Evolutionary conservation across 2,113 vertebrate species (phyloP).

Genomic region (Aspiorhynchus laticeps): DNA sequence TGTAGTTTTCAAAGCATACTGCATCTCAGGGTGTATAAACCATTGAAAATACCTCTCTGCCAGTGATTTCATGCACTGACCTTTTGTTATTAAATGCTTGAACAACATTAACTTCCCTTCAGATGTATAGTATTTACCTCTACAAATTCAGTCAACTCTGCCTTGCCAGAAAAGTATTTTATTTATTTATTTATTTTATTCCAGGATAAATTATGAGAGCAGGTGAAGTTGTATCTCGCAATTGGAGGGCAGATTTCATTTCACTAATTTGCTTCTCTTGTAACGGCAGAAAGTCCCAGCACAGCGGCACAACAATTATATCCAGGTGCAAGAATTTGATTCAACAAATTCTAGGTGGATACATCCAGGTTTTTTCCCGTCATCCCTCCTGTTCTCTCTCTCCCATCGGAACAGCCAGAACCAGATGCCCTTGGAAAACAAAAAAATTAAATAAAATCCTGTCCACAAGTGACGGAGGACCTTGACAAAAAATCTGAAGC

Average conservation of each 20-base stretch:
- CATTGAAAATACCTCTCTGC: not conserved
- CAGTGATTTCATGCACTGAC: not conserved
- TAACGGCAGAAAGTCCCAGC: constrained; percentile 91
- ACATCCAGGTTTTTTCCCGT: constrained; percentile 79
- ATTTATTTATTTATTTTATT: constrained; percentile 32
- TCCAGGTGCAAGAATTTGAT: constrained; percentile 99
- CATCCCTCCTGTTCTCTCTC: constrained; percentile 62
- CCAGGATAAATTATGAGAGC: constrained; percentile 76
- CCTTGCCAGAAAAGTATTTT: constrained; percentile 55
- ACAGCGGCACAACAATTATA: constrained; percentile 95
- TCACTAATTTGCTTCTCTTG: constrained; percentile 94
- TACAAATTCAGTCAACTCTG: constrained; percentile 23
- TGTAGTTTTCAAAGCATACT: not conserved
- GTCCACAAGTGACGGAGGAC: constrained; percentile 76
- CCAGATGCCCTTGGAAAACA: constrained; percentile 84
- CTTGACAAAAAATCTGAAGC: constrained; percentile 76
- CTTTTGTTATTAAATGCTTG: constrained; percentile 24
- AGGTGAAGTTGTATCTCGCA: constrained; percentile 87
- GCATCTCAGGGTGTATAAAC: not conserved
- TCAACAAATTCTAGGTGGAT: constrained; percentile 97
- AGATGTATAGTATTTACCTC: constrained; percentile 6
- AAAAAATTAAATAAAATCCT: constrained; percentile 67
- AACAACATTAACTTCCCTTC: not conserved
- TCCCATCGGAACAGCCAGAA: constrained; percentile 84
- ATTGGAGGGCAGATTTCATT: constrained; percentile 92